Evolutionary conservation across 2,888 invertebrate species (phyloP).

Genomic region (Nipponacmea schrenckii): DNA sequence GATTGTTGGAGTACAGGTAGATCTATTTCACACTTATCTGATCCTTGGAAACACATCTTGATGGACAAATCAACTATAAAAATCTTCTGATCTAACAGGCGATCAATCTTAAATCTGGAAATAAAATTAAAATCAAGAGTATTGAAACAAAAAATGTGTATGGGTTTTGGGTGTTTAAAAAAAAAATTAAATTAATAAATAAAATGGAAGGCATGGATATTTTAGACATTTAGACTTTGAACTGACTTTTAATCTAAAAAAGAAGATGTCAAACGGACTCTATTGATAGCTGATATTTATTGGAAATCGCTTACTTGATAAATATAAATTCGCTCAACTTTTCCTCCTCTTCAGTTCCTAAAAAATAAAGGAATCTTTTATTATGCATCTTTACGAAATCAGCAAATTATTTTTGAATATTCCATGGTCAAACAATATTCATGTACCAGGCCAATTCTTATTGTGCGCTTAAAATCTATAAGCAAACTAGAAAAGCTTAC

Average conservation of each 20-base stretch:
- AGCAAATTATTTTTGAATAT: no score
- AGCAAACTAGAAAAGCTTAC: background rate
- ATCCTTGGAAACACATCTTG: slow-evolving; percentile 17
- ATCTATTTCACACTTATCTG: slow-evolving; percentile 13
- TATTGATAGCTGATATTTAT: no score
- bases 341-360: slow-evolving; percentile 16
- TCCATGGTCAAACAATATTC: no score
- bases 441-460: no score
- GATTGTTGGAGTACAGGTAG: slow-evolving; percentile 13
- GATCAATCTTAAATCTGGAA: slow-evolving; percentile 19
- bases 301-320: background rate
- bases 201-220: no score
- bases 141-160: no score
- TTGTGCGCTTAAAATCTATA: no score
- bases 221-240: no score
- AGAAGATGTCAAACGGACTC: no score
- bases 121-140: background rate
- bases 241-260: no score
- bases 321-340: slow-evolving; percentile 7
- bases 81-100: slow-evolving; percentile 12
- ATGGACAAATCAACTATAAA: slow-evolving; percentile 17
- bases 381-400: background rate
- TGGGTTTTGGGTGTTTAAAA: no score
- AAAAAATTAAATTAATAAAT: no score
- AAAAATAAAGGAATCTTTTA: background rate